Evolutionary conservation across 2,888 invertebrate genomes (phyloP).

Genomic region (Parthenolecanium corni): DNA sequence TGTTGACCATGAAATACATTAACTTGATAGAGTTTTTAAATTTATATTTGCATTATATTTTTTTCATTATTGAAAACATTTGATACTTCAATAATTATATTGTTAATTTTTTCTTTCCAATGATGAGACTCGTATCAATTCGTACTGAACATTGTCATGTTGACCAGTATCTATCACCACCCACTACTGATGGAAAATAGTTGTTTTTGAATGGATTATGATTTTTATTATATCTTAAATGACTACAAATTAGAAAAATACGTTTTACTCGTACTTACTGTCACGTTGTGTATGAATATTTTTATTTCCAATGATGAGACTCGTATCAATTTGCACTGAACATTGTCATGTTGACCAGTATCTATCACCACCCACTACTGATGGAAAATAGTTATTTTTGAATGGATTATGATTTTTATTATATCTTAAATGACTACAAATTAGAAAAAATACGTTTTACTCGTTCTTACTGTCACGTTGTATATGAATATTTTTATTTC

Average conservation of each 20-base stretch:
- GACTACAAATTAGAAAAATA: too few relatives aligned
- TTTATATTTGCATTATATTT: background rate
- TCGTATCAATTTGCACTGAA: background rate
- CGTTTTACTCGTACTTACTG: too few relatives aligned
- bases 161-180: slow-evolving; percentile 25
- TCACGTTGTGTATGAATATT: background rate
- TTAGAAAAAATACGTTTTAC: too few relatives aligned
- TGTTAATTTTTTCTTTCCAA: background rate
- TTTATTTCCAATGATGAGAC: background rate
- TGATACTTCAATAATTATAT: too few relatives aligned
- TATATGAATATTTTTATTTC: background rate
- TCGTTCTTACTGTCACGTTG: too few relatives aligned
- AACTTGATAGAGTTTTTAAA: background rate
- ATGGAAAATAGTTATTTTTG: slow-evolving; percentile 1
- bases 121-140: background rate
- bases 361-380: slow-evolving; percentile 26
- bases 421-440: background rate
- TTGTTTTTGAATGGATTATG: background rate
- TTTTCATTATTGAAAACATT: background rate
- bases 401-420: background rate
- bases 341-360: slow-evolving; percentile 13
- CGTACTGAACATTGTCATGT: background rate
- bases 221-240: background rate
- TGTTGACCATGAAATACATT: background rate
- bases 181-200: slow-evolving; percentile 17